Evolutionary conservation across 2,113 vertebrate genomes (phyloP).

Genomic region (Murina feae): DNA sequence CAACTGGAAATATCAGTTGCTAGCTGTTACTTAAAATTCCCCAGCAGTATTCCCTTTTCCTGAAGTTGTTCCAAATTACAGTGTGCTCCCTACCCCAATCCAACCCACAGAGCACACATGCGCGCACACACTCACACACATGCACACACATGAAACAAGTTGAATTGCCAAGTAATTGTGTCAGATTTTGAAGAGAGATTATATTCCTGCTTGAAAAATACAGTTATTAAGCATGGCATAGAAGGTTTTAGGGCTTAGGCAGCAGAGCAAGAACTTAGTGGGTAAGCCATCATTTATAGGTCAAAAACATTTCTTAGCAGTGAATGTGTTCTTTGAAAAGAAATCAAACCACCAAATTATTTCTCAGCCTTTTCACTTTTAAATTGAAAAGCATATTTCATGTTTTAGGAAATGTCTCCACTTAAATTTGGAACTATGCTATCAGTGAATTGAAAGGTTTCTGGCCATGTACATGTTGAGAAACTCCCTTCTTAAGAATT

Average conservation of each 20-base stretch:
- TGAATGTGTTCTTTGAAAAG: background rate
- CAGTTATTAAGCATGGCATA: background rate
- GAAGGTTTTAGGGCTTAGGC: background rate
- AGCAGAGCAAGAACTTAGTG: background rate
- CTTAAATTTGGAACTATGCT: background rate
- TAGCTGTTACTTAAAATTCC: background rate
- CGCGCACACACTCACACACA: no score
- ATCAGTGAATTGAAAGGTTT: background rate
- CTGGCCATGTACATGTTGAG: background rate
- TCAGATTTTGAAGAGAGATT: background rate
- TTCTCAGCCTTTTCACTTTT: background rate
- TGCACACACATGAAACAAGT: background rate
- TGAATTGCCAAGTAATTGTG: background rate
- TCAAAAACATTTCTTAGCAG: background rate
- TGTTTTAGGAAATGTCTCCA: background rate
- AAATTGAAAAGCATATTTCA: background rate
- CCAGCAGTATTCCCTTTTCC: background rate
- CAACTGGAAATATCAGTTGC: background rate
- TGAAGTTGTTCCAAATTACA: no score
- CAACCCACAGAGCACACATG: fast-evolving
- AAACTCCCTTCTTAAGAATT: conserved; percentile 10
- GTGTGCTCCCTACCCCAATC: background rate
- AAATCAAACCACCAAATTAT: background rate
- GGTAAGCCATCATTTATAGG: background rate
- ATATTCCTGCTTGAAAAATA: background rate